phyloP scores from a whole-genome alignment of 2,113 vertebrate genomes.

The Equus quagga region DNA sequence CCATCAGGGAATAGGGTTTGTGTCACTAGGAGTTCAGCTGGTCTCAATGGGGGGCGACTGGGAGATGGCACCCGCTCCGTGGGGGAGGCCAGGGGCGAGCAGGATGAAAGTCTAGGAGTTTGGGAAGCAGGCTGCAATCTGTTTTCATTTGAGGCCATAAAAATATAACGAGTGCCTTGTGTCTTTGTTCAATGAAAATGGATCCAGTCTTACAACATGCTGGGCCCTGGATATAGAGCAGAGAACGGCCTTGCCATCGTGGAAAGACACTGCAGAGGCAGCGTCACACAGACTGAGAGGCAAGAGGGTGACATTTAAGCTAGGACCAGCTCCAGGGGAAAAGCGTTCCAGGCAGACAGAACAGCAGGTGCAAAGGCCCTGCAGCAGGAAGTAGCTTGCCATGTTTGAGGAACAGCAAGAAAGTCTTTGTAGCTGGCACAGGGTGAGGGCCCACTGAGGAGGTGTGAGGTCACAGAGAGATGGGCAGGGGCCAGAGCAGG shows the following conservation, averaged over 20 bases:
- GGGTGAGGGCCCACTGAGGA: not conserved
- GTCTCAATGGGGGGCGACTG: rapidly evolving
- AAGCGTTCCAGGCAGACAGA: not conserved
- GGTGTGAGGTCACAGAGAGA: not conserved
- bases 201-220: not conserved
- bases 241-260: rapidly evolving
- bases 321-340: not conserved
- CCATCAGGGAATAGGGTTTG: rapidly evolving
- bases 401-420: rapidly evolving
- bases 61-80: not conserved
- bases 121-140: not conserved
- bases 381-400: not conserved
- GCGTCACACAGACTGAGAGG: rapidly evolving
- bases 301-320: not conserved
- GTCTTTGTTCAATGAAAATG: not conserved
- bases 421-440: rapidly evolving
- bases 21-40: rapidly evolving
- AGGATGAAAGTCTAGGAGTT: not conserved
- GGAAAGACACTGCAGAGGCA: not conserved
- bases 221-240: not conserved
- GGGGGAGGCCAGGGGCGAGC: too few relatives aligned
- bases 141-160: not conserved
- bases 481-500: not conserved
- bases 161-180: not conserved
- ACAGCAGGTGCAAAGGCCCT: not conserved